These are phyloP conservation scores for Chionoecetes opilio DNA, from an alignment of 1,140 invertebrate genomes.

Conservation along the genomic window DNA sequence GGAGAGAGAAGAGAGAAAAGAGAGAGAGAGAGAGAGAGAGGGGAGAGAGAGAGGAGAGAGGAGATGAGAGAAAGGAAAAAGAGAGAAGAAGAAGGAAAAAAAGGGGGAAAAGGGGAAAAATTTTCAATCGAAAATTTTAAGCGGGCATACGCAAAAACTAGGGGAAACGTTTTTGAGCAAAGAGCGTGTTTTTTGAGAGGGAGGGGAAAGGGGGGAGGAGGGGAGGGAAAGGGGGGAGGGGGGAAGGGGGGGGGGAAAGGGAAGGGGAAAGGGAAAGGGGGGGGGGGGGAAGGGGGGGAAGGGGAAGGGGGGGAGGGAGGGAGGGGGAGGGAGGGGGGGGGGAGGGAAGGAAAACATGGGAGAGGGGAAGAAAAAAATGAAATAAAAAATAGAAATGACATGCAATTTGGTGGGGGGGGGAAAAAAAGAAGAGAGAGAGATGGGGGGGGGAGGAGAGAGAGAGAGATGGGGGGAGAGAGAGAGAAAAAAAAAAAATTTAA, in stretches of 20 bases:
- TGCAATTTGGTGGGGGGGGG: not conserved
- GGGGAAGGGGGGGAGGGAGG: not conserved
- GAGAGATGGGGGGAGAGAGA: not conserved
- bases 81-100: too few species aligned
- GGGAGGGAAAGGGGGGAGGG: not conserved
- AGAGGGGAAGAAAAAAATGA: not conserved
- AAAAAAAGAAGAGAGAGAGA: not conserved
- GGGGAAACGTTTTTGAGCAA: too few species aligned
- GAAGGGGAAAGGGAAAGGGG: not conserved
- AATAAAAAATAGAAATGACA: not conserved
- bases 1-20: too few species aligned
- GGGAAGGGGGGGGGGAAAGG: not conserved
- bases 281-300: not conserved
- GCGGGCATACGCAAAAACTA: too few species aligned
- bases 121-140: too few species aligned
- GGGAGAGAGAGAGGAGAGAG: too few species aligned
- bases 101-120: too few species aligned
- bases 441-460: not conserved
- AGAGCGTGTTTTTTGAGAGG: not conserved
- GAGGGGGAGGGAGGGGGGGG: not conserved
- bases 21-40: too few species aligned
- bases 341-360: not conserved
- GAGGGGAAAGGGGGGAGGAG: not conserved
- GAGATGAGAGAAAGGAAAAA: too few species aligned
- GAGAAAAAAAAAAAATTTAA: not conserved